These are phyloP conservation scores for Iguana delicatissima DNA, from an alignment of 2,797 vertebrate genomes.

Conservation along the genomic window DNA sequence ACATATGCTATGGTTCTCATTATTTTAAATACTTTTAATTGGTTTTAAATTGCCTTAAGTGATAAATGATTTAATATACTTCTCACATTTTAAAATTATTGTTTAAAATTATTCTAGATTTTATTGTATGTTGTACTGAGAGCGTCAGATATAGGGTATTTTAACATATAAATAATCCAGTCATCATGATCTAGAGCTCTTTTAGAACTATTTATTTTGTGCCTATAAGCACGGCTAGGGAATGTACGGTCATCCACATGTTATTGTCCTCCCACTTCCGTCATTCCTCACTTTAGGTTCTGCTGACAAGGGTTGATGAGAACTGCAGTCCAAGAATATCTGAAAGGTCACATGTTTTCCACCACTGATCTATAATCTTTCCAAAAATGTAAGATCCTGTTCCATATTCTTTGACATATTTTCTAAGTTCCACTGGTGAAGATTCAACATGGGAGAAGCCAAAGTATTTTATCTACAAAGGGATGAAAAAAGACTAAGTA, in stretches of 20 bases:
- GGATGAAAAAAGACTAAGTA: neutral
- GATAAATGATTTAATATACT: no score
- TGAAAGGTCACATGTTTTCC: neutral
- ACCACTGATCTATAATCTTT: neutral
- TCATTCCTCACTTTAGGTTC: neutral
- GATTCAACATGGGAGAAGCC: constrained; percentile 1
- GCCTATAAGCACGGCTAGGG: neutral
- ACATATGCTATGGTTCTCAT: no score
- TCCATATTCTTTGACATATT: neutral
- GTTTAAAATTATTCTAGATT: no score
- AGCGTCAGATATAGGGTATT: no score
- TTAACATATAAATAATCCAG: neutral
- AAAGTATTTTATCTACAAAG: neutral
- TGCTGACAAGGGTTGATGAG: neutral
- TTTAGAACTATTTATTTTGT: constrained; percentile 28
- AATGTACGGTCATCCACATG: neutral
- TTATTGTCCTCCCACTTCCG: neutral
- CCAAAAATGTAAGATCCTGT: neutral
- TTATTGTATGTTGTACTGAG: no score
- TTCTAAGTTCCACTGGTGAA: constrained; percentile 20
- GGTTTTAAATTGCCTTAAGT: no score
- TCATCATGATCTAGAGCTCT: constrained; percentile 27
- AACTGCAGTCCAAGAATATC: neutral
- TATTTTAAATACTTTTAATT: no score
- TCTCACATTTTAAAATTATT: no score